Conservation (phyloP, 2,113 vertebrate species). For the Loxodonta africana region DNA sequence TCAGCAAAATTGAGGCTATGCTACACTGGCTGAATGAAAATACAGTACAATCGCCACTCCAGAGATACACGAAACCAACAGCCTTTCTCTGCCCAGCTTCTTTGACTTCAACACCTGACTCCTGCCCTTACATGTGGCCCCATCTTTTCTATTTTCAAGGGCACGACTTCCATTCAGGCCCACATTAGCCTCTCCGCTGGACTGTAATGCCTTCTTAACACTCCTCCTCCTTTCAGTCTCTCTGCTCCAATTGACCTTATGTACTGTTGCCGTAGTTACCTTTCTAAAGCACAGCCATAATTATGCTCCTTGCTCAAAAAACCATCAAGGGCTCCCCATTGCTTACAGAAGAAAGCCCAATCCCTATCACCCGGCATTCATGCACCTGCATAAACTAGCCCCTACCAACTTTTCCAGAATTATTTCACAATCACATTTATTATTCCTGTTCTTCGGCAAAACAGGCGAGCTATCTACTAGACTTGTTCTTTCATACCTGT, state of each 20-base stretch:
- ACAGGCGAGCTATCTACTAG: background rate
- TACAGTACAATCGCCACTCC: slow-evolving; percentile 47
- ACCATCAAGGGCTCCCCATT: slow-evolving; percentile 54
- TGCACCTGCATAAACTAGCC: background rate
- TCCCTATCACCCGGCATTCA: background rate
- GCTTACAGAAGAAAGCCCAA: slow-evolving; percentile 38
- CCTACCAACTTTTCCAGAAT: slow-evolving; percentile 14
- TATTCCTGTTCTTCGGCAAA: slow-evolving; percentile 25
- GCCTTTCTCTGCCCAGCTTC: background rate
- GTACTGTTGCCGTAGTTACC: slow-evolving; percentile 61
- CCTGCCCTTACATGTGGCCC: background rate
- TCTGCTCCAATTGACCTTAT: background rate
- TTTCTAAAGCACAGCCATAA: slow-evolving; percentile 49
- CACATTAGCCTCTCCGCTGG: slow-evolving; percentile 27
- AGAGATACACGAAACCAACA: slow-evolving; percentile 7
- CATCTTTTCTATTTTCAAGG: slow-evolving; percentile 42
- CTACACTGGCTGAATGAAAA: slow-evolving; percentile 67
- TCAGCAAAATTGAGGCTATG: slow-evolving; percentile 72
- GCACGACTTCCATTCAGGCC: background rate
- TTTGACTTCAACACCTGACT: background rate
- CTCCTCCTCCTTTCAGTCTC: background rate
- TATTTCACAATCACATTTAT: background rate
- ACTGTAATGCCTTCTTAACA: background rate
- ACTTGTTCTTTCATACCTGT: background rate
- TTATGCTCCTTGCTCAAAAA: slow-evolving; percentile 66